Percentiles rank a stretch among this genome's conserved stretches.
Conservation (phyloP, 2,797 vertebrate genomes). For the Siniperca obscura region DNA sequence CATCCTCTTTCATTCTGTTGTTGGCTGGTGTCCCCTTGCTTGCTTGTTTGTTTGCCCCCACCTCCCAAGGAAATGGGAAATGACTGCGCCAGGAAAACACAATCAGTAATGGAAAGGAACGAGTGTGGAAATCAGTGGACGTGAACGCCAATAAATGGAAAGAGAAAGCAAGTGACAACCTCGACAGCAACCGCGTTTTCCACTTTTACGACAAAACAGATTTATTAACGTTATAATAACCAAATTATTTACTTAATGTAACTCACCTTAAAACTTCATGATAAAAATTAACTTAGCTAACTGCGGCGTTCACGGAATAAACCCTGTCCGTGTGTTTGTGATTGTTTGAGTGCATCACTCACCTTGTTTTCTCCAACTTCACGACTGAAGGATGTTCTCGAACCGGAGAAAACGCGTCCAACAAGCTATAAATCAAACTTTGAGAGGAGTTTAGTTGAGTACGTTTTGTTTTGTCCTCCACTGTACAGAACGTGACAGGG, state of each 20-base stretch:
- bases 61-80: slow-evolving; percentile 47
- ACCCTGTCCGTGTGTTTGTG: neutral
- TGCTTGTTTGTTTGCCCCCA: slow-evolving; percentile 7
- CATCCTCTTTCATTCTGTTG: neutral
- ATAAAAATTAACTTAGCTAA: neutral
- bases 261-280: neutral
- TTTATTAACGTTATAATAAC: neutral
- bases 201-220: neutral
- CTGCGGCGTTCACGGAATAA: slow-evolving; percentile 4
- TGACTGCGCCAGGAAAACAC: slow-evolving; percentile 36
- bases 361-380: slow-evolving; percentile 50
- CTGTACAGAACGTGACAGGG: too few relatives aligned
- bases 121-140: neutral
- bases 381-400: neutral
- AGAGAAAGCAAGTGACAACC: neutral
- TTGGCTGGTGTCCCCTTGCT: neutral
- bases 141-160: neutral
- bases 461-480: neutral
- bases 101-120: neutral
- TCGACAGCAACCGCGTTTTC: too few relatives aligned
- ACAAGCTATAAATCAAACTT: neutral
- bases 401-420: neutral
- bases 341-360: slow-evolving; percentile 39
- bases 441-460: neutral
- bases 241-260: rapidly evolving